Conservation (phyloP, 2,797 vertebrate species). For the Varecia variegata region DNA sequence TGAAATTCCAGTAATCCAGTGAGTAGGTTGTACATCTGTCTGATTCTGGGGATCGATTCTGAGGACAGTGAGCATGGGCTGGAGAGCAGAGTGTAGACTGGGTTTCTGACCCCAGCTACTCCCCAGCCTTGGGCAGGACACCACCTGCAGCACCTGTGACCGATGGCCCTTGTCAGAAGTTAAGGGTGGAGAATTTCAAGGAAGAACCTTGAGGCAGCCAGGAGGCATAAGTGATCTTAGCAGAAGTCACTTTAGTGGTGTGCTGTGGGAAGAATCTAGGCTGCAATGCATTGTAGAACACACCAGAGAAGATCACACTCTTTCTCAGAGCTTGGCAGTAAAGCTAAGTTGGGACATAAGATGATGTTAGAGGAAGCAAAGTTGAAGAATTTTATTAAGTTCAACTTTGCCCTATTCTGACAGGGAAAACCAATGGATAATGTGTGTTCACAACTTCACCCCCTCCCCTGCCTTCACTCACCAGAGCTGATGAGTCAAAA, state of each 20-base stretch:
- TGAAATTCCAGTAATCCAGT: neutral
- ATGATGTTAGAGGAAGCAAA: neutral
- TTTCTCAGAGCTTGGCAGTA: neutral
- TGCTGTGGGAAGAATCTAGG: neutral
- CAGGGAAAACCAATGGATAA: neutral
- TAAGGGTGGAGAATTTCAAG: neutral
- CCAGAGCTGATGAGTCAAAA: neutral
- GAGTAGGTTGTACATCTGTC: neutral
- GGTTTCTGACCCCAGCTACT: neutral
- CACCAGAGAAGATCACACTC: neutral
- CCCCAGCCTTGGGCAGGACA: neutral
- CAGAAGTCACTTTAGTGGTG: no score
- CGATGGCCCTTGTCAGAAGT: neutral
- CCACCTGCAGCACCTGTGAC: neutral
- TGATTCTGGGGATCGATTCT: neutral
- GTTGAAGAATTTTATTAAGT: neutral
- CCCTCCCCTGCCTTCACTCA: neutral
- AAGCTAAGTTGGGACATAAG: neutral
- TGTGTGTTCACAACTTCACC: neutral
- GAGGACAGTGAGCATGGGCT: neutral
- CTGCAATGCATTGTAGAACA: neutral
- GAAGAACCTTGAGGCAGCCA: neutral
- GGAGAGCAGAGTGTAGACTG: neutral
- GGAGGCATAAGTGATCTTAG: neutral
- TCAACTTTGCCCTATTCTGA: neutral